Evolutionary conservation across 2,888 invertebrate genomes (phyloP).

Genomic region (Aleiodes alternator): DNA sequence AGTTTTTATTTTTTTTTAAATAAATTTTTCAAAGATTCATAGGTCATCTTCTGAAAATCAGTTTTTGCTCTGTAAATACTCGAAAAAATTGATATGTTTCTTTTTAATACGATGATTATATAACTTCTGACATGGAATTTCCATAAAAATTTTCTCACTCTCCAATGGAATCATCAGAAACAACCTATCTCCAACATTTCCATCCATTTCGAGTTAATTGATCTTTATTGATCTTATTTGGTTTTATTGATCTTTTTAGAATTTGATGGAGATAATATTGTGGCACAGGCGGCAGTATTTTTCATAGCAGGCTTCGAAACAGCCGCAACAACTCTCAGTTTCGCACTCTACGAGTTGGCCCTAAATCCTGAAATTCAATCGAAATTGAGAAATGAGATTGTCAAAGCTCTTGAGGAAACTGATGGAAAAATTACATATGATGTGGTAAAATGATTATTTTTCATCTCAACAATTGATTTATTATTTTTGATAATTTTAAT

Average conservation of each 20-base stretch:
- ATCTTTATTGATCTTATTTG: too few species aligned
- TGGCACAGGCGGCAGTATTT: conserved; percentile 65
- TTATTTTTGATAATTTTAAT: background rate
- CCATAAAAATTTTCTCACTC: too few species aligned
- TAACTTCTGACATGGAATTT: too few species aligned
- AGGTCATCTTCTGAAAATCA: too few species aligned
- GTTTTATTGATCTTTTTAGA: conserved; percentile 56
- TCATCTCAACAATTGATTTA: background rate
- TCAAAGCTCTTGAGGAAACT: conserved; percentile 51
- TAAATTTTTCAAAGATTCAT: too few species aligned
- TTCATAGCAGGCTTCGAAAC: conserved; percentile 69
- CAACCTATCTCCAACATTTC: background rate
- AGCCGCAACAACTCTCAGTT: conserved; percentile 61
- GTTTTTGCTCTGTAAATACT: too few species aligned
- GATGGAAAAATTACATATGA: conserved; percentile 65
- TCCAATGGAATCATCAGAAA: too few species aligned
- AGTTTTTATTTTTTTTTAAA: too few species aligned
- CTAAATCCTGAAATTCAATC: conserved; percentile 60
- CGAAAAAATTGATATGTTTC: too few species aligned
- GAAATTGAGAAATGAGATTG: conserved; percentile 61
- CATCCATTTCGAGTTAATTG: too few species aligned
- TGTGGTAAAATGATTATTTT: conserved; percentile 55
- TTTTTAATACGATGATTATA: too few species aligned
- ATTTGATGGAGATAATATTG: conserved; percentile 64
- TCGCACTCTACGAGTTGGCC: conserved; percentile 64